These are phyloP conservation scores for Actenoides lindsayi DNA, from an alignment of 2,113 vertebrate species.

Conservation along the genomic window DNA sequence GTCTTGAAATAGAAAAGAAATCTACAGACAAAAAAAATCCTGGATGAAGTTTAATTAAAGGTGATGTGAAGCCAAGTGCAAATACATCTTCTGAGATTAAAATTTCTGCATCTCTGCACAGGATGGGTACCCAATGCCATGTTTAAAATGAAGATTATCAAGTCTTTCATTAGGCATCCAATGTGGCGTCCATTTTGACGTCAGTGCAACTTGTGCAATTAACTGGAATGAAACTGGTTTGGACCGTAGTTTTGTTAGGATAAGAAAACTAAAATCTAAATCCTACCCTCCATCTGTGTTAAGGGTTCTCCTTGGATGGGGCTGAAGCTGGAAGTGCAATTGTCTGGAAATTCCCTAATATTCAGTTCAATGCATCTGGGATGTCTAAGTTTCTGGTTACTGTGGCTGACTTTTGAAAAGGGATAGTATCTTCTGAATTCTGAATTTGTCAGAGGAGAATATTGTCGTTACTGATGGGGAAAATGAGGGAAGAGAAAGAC, in stretches of 20 bases:
- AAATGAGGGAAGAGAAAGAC: rapidly evolving
- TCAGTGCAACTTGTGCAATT: conserved; percentile 27
- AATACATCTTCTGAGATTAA: conserved; percentile 26
- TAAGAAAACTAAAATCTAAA: conserved; percentile 15
- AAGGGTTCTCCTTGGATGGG: neutral
- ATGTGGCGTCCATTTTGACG: conserved; percentile 14
- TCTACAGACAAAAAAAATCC: neutral
- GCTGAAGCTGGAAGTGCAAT: neutral
- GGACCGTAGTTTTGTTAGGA: neutral
- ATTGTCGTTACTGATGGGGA: neutral
- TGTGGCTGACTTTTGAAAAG: neutral
- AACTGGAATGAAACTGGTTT: conserved; percentile 14
- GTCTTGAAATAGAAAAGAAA: neutral
- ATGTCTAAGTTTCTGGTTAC: neutral
- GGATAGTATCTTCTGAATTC: neutral
- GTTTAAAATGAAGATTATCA: conserved; percentile 34
- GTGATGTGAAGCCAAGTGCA: neutral
- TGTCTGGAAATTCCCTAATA: neutral
- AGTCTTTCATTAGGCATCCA: conserved; percentile 29
- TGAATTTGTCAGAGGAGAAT: neutral
- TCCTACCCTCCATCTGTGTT: neutral
- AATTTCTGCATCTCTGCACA: conserved; percentile 46
- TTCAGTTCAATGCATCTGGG: neutral
- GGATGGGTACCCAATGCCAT: neutral
- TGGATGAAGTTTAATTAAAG: conserved; percentile 40